Conservation (phyloP, 2,113 vertebrate genomes). For the Shinisaurus crocodilurus region DNA sequence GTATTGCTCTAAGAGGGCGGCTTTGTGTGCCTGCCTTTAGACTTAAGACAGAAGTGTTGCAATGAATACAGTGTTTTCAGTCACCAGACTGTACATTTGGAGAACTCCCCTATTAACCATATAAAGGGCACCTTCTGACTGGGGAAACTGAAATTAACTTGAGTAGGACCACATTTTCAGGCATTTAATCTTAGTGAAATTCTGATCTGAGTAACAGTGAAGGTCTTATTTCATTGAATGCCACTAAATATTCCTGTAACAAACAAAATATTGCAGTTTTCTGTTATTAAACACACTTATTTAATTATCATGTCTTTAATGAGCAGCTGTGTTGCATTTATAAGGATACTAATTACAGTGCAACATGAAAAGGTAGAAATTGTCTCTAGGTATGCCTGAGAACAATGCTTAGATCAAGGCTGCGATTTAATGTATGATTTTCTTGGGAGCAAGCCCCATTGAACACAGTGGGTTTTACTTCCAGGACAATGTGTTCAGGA, state of each 20-base stretch:
- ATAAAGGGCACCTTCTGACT: fast-evolving
- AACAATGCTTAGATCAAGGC: neutral
- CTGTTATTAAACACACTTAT: neutral
- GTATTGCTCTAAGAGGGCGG: conserved; percentile 72
- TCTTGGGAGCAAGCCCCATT: neutral
- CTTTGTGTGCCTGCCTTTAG: conserved; percentile 48
- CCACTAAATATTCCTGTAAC: neutral
- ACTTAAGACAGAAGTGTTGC: conserved; percentile 29
- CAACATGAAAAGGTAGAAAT: neutral
- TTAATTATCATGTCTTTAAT: neutral
- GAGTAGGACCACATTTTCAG: fast-evolving
- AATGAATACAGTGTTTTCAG: conserved; percentile 47
- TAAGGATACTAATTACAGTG: conserved; percentile 4
- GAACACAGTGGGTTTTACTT: neutral
- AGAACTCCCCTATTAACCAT: conserved; percentile 27
- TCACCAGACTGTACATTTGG: conserved; percentile 34
- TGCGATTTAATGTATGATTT: neutral
- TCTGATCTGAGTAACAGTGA: neutral
- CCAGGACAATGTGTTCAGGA: conserved; percentile 8
- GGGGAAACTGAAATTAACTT: neutral
- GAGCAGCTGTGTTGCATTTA: neutral
- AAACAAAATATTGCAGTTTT: conserved; percentile 13
- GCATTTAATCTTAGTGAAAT: neutral
- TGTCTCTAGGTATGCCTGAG: neutral
- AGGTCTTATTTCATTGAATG: conserved; percentile 15